phyloP scores from a whole-genome alignment of 1,140 invertebrate species.

The Marisa cornuarietis region DNA sequence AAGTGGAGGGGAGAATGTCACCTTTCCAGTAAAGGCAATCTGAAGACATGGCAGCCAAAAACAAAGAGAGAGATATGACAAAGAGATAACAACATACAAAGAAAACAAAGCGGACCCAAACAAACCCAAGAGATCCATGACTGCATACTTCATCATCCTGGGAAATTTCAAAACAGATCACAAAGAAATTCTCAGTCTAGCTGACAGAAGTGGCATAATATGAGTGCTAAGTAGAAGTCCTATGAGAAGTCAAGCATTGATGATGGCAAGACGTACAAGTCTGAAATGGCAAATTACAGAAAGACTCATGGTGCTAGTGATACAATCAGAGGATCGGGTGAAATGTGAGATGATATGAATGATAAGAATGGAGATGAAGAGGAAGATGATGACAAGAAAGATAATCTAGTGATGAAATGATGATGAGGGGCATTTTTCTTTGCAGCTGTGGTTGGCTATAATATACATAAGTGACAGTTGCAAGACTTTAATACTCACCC shows the following conservation, averaged over 20 bases:
- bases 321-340: slow-evolving; percentile 18
- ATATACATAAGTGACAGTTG: neutral
- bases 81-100: slow-evolving; percentile 52
- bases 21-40: slow-evolving; percentile 46
- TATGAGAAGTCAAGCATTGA: slow-evolving; percentile 51
- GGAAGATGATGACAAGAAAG: slow-evolving; percentile 23
- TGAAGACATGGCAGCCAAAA: slow-evolving; percentile 52
- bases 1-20: too few species aligned
- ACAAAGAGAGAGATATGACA: slow-evolving; percentile 58
- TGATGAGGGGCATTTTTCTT: neutral
- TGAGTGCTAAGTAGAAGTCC: slow-evolving; percentile 79
- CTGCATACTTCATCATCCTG: slow-evolving; percentile 94
- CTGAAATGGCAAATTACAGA: slow-evolving; percentile 49
- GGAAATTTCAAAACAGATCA: slow-evolving; percentile 81
- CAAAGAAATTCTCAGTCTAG: slow-evolving; percentile 72
- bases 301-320: slow-evolving; percentile 1
- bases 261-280: slow-evolving; percentile 52
- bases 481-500: too few species aligned
- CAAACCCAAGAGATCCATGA: slow-evolving; percentile 87
- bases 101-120: slow-evolving; percentile 85
- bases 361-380: slow-evolving; percentile 43
- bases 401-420: slow-evolving; percentile 2
- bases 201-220: slow-evolving; percentile 92
- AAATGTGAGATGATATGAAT: slow-evolving; percentile 36
- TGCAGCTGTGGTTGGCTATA: neutral